These are phyloP conservation scores for Neofelis nebulosa DNA, from an alignment of 2,113 vertebrate genomes.

Conservation along the genomic window DNA sequence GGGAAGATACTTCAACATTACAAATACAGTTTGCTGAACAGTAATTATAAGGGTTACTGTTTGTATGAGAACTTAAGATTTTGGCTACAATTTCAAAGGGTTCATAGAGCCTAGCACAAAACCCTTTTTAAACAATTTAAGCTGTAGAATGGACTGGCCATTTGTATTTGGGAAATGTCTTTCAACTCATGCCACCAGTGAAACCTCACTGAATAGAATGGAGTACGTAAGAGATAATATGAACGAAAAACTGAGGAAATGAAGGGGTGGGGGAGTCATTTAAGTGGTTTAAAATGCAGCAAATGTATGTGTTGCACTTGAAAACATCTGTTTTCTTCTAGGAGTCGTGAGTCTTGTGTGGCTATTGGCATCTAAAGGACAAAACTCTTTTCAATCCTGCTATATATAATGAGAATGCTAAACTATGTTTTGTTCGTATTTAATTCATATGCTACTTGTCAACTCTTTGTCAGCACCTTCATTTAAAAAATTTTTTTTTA, in stretches of 20 bases:
- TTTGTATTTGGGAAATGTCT: conserved; percentile 7
- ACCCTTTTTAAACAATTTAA: neutral
- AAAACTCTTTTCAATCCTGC: neutral
- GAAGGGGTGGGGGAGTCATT: neutral
- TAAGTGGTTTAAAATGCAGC: conserved; percentile 22
- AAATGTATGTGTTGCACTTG: neutral
- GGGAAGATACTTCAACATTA: conserved; percentile 32
- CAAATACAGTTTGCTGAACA: neutral
- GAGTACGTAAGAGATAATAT: neutral
- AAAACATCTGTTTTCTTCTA: conserved; percentile 2
- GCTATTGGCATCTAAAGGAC: neutral
- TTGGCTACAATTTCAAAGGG: conserved; percentile 62
- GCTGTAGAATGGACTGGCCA: neutral
- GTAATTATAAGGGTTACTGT: conserved; percentile 54
- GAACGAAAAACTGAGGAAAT: neutral
- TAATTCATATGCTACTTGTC: neutral
- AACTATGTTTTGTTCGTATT: neutral
- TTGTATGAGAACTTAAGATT: conserved; percentile 15
- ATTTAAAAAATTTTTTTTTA: neutral
- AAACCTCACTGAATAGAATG: neutral
- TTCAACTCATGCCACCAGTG: conserved; percentile 20
- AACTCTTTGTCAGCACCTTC: neutral
- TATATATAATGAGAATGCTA: neutral
- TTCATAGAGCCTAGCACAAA: neutral
- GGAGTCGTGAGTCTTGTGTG: neutral